Evolutionary conservation across 1,140 invertebrate species (phyloP).

Genomic region (Drosophila tsacasi): DNA sequence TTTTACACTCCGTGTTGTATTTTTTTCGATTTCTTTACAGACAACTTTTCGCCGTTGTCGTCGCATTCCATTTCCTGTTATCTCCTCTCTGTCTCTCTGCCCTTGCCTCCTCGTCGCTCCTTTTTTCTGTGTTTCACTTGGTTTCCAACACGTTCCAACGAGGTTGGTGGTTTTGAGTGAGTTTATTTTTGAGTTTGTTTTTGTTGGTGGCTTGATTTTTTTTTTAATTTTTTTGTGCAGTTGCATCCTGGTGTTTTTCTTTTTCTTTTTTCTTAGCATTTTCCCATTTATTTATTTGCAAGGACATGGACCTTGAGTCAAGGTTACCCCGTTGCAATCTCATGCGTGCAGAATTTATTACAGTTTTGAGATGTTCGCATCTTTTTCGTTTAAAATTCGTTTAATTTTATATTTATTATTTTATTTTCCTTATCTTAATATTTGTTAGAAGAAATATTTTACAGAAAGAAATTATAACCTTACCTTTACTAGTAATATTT

Average conservation of each 20-base stretch:
- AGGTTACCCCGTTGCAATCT: constrained; percentile 21
- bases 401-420: not conserved
- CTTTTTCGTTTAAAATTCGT: not conserved
- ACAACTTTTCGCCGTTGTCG: constrained; percentile 82
- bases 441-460: not conserved
- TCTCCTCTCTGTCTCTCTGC: constrained; percentile 47
- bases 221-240: constrained; percentile 5
- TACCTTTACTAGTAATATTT: too few relatives aligned
- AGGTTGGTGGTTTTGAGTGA: constrained; percentile 25
- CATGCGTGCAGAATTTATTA: constrained; percentile 12
- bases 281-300: constrained; percentile 32
- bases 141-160: constrained; percentile 9
- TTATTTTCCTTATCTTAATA: not conserved
- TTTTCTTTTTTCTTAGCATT: constrained; percentile 2
- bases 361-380: not conserved
- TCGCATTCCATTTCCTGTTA: constrained; percentile 73
- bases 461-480: not conserved
- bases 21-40: constrained; percentile 47
- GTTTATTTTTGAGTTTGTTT: constrained; percentile 11
- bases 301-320: constrained; percentile 47
- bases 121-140: constrained; percentile 62
- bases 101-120: constrained; percentile 7
- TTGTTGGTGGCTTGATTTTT: not conserved
- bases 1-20: constrained; percentile 8
- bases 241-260: constrained; percentile 20